Conservation (phyloP, 2,797 vertebrate genomes). For the Arctocebus calabarensis region DNA sequence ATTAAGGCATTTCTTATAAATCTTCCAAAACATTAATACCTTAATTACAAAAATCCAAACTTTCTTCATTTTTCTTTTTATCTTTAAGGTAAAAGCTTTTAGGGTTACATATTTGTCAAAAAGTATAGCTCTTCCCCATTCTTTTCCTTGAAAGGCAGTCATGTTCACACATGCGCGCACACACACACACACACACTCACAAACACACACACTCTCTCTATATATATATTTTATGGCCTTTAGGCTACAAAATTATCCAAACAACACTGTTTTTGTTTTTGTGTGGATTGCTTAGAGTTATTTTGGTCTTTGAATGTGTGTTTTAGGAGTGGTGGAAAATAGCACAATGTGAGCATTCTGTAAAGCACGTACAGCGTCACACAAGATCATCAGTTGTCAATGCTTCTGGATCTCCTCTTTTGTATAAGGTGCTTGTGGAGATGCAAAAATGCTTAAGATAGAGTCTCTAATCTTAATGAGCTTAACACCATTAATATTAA, state of each 20-base stretch:
- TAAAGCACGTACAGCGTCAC: neutral
- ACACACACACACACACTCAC: neutral
- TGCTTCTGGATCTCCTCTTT: neutral
- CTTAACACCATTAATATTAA: neutral
- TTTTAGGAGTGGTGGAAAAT: neutral
- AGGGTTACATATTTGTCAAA: neutral
- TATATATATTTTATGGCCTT: neutral
- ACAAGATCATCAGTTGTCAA: neutral
- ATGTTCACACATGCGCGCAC: neutral
- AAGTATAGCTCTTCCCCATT: neutral
- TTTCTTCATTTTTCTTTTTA: neutral
- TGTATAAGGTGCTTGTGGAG: neutral
- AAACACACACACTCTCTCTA: too few relatives aligned
- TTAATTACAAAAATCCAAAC: neutral
- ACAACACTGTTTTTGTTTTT: neutral
- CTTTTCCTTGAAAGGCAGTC: neutral
- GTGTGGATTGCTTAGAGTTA: neutral
- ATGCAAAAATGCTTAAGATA: neutral
- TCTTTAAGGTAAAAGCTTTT: neutral
- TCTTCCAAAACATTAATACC: neutral
- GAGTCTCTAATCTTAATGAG: neutral
- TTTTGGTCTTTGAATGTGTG: neutral
- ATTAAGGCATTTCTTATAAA: neutral
- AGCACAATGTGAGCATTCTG: neutral
- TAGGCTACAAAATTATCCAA: neutral